Evolutionary conservation across 2,113 vertebrate species (phyloP), one percentile per base, ranked within the genome.

Genomic region (Alouatta palliata): DNA sequence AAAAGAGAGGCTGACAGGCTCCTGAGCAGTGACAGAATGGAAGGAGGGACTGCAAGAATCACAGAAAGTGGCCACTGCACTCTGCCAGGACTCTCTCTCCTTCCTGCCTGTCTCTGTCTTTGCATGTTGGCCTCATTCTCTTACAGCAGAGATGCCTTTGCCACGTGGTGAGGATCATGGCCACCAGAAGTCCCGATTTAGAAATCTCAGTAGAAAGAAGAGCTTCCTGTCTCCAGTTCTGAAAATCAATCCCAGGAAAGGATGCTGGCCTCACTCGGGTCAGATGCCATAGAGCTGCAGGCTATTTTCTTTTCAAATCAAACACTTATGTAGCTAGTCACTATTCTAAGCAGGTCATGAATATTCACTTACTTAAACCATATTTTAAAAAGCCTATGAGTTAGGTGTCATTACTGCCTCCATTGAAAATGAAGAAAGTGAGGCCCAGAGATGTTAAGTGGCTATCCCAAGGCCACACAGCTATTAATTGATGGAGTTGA

Each of bases 291-390:
- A 76, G 21, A 81, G 37, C 25, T 37, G 12, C n/a, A 71, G 66
- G 76, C 49, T 71, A 75, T 64, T 92, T 94, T 95, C 91, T 94
- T 73, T 90, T 92, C 52, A 90, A 93, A 91, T 81, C 71, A 27
- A 40, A 58, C 45, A 75, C 3, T 32, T 27, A 66, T 49, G 7
- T 58, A 82, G 81, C 17, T 87, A 47, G 35, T 56, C 77, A 71
- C 58, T 43, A 30, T 58, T 81, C 58, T 85, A 93, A 88, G 64
- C 54, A 83, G 87, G 45, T 90, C 52, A 87, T 49, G 66, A 73
- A 71, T 77, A 52, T 45, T 73, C 91, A 68, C 27, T 96, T 90
- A 92, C 30, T 84, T 68, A 87, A 84, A 85, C 56, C 20, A 23
- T 83, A 16, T 56, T 82, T 91, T 35, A 25, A 77, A 92, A 80